phyloP scores from a whole-genome alignment of 2,888 invertebrate genomes.

The Prenolepis imparis region DNA sequence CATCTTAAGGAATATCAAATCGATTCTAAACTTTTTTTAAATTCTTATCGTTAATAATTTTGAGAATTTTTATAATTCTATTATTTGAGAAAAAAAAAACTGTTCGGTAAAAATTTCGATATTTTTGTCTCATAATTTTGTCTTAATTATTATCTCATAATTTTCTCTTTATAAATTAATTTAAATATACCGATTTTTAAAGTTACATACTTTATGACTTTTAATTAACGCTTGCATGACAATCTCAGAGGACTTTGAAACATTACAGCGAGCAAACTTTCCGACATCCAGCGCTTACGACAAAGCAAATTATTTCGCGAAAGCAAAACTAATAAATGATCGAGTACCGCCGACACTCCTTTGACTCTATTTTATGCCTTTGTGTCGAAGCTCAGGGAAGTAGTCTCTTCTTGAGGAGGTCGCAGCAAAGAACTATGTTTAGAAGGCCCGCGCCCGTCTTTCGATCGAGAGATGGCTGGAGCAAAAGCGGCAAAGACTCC shows the following conservation, averaged over 20 bases:
- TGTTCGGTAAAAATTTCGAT: neutral
- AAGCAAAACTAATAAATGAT: conserved; percentile 49
- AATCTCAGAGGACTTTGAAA: conserved; percentile 31
- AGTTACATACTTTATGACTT: neutral
- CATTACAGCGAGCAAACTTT: conserved; percentile 19
- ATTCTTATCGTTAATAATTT: neutral
- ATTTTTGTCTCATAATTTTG: neutral
- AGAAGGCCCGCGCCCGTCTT: conserved; percentile 54
- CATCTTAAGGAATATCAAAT: neutral
- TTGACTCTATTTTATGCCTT: conserved; percentile 41
- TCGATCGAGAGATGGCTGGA: conserved; percentile 55
- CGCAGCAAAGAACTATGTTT: conserved; percentile 60
- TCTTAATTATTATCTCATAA: neutral
- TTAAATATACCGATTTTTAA: neutral
- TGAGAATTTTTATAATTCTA: neutral
- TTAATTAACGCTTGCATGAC: conserved; percentile 25
- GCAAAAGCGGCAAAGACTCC: conserved; percentile 52
- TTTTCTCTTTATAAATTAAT: neutral
- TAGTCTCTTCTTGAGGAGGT: conserved; percentile 25
- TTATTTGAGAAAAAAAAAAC: neutral
- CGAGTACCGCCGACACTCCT: conserved; percentile 16
- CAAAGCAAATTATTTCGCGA: conserved; percentile 42
- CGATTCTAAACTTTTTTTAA: neutral
- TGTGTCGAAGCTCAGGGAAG: conserved; percentile 40
- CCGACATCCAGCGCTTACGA: neutral